Conservation (phyloP, 1,140 invertebrate genomes). For the Lutraria rhynchaena region DNA sequence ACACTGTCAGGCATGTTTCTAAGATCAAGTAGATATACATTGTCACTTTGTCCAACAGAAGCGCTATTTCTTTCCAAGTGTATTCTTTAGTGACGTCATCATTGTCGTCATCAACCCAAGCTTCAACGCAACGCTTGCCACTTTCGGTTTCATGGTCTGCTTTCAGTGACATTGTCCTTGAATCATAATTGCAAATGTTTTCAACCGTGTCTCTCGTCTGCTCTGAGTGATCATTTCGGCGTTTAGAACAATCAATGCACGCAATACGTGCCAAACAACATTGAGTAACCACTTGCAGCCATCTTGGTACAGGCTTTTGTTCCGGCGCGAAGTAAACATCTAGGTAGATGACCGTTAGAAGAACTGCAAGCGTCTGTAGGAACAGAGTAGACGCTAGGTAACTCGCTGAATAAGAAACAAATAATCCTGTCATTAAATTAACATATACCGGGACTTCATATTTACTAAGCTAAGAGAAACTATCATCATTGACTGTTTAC, state of each 20-base stretch:
- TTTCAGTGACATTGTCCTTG: too few species aligned
- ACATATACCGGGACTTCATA: too few species aligned
- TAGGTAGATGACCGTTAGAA: slow-evolving; percentile 18
- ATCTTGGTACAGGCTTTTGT: slow-evolving; percentile 8
- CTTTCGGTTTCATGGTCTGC: too few species aligned
- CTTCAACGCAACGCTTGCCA: background rate
- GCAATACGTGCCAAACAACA: background rate
- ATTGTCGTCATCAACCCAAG: background rate
- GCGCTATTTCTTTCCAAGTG: slow-evolving; percentile 37
- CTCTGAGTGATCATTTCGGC: too few species aligned
- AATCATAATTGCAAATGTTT: too few species aligned
- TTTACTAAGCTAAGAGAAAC: too few species aligned
- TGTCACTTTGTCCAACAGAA: slow-evolving; percentile 21
- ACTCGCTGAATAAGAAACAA: too few species aligned
- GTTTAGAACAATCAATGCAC: background rate
- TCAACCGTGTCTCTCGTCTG: background rate
- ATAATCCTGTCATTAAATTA: too few species aligned
- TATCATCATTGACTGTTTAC: background rate
- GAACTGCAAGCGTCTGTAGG: slow-evolving; percentile 1
- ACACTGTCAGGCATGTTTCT: background rate
- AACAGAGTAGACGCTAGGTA: slow-evolving; percentile 1
- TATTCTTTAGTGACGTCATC: background rate
- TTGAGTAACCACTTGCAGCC: background rate
- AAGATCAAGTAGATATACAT: slow-evolving; percentile 13
- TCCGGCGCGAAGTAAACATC: slow-evolving; percentile 13